A percentile compares a stretch with the other conserved stretches of the same genome.
Evolutionary conservation across 2,888 invertebrate species (phyloP).

Genomic region (Serripes groenlandicus): DNA sequence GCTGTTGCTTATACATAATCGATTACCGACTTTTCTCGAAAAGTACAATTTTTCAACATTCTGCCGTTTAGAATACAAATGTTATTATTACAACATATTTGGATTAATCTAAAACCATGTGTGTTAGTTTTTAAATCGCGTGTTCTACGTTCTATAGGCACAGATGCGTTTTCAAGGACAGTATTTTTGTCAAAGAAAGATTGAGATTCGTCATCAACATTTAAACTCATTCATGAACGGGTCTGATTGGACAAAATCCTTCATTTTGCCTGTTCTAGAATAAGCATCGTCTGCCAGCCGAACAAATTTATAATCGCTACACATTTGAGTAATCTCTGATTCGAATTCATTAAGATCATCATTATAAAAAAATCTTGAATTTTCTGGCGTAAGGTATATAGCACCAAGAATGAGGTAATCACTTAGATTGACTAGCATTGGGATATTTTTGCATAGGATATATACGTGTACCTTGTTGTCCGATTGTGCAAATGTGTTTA

Average conservation of each 20-base stretch:
- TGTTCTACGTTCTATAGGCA: not conserved
- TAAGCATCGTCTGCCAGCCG: conserved; percentile 3
- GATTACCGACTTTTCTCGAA: conserved; percentile 16
- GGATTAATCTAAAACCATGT: not conserved
- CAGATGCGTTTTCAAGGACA: not conserved
- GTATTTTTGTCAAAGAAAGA: not conserved
- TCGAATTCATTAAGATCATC: not conserved
- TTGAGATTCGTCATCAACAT: not conserved
- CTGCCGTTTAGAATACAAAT: conserved; percentile 14
- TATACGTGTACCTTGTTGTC: too few species aligned
- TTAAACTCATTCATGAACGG: not conserved
- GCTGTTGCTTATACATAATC: conserved; percentile 20
- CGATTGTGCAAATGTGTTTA: too few species aligned
- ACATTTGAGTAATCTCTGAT: not conserved
- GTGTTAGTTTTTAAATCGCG: conserved; percentile 9
- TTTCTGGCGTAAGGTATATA: not conserved
- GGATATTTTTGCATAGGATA: too few species aligned
- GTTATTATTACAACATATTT: conserved; percentile 20
- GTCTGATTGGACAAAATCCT: not conserved
- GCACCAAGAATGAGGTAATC: not conserved
- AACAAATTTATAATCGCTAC: not conserved
- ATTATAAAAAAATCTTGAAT: conserved; percentile 3
- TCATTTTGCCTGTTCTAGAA: not conserved
- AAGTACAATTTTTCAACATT: not conserved
- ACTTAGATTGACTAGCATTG: not conserved